Evolutionary conservation across 2,113 vertebrate genomes (phyloP).

Genomic region (Vidua macroura): DNA sequence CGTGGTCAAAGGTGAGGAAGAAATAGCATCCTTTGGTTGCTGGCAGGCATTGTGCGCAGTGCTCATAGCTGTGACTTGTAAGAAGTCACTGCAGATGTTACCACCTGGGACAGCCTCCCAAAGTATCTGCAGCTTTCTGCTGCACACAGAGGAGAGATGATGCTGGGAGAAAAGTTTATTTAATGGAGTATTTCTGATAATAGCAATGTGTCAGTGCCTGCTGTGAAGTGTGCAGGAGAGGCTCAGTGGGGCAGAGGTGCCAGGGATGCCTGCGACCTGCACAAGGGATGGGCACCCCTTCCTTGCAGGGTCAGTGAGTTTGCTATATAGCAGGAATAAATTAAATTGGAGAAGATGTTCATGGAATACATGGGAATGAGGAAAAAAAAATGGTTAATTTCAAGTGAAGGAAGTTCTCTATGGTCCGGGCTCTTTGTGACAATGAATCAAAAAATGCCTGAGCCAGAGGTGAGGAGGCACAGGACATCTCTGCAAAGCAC

Average conservation of each 20-base stretch:
- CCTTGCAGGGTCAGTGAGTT: not conserved
- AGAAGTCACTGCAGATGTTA: not conserved
- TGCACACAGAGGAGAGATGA: not conserved
- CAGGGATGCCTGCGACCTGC: not conserved
- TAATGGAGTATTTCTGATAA: not conserved
- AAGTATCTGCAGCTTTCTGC: not conserved
- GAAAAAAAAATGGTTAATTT: not conserved
- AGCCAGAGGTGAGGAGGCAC: not conserved
- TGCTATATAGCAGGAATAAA: not conserved
- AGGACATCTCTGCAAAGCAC: not conserved
- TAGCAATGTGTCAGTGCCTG: not conserved
- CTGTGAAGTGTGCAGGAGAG: not conserved
- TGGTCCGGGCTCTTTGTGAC: not conserved
- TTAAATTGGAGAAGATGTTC: not conserved
- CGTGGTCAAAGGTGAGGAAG: not conserved
- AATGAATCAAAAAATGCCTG: not conserved
- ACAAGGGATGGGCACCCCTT: not conserved
- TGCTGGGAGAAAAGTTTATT: not conserved
- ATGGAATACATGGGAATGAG: not conserved
- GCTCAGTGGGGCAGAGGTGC: not conserved
- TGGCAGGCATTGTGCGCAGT: not conserved
- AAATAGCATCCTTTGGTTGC: not conserved
- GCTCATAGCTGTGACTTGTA: not conserved
- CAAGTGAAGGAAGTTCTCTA: not conserved
- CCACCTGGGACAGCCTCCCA: not conserved